Evolutionary conservation across 2,888 invertebrate genomes (phyloP).

Genomic region (Sesia bembeciformis): DNA sequence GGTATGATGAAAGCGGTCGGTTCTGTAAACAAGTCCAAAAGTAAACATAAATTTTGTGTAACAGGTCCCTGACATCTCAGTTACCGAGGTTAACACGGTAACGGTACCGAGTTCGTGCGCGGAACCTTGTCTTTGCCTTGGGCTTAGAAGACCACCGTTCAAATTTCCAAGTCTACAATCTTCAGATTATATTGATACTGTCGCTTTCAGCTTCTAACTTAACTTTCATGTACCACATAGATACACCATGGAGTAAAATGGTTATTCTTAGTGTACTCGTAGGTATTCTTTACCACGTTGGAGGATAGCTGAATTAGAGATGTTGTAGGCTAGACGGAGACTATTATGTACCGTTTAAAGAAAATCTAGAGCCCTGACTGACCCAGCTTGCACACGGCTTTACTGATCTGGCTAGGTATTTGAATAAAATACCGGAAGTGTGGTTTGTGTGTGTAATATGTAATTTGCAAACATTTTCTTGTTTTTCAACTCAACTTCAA

Average conservation of each 20-base stretch:
- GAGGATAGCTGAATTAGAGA: constrained; percentile 9
- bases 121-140: neutral
- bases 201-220: constrained; percentile 1
- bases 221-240: constrained; percentile 13
- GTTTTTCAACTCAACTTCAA: too few relatives aligned
- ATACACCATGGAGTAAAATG: constrained; percentile 9
- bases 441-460: too few relatives aligned
- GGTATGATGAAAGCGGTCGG: too few relatives aligned
- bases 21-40: neutral
- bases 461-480: too few relatives aligned
- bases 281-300: constrained; percentile 8
- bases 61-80: neutral
- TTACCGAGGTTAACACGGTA: neutral
- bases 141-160: neutral
- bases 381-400: constrained; percentile 2
- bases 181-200: neutral
- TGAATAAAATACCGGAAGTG: too few relatives aligned
- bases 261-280: constrained; percentile 9
- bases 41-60: neutral
- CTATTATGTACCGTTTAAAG: constrained; percentile 17
- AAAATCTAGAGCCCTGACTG: constrained; percentile 6
- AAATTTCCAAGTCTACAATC: neutral
- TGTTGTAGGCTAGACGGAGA: neutral
- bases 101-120: neutral
- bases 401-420: neutral